Base-by-base conservation (phyloP, 1,140 invertebrate genomes). In the Rhynchophorus ferrugineus region DNA sequence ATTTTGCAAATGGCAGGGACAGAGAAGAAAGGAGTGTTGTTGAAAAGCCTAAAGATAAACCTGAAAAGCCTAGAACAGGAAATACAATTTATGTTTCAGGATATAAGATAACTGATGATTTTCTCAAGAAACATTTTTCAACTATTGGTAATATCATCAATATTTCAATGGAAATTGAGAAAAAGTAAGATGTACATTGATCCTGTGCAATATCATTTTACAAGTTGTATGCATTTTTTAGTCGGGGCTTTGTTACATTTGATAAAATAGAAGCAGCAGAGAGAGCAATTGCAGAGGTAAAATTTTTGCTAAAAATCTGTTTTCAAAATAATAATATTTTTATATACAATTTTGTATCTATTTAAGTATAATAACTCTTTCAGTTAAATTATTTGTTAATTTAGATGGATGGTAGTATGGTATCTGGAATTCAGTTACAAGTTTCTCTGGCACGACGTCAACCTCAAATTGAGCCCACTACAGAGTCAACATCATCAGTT, bases 221-320 rank as follows among this genome's bases (percentile, higher is more conserved):
- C n/a, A n/a, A n/a, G n/a, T n/a, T n/a, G n/a, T 21, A 48, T 44
- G 13, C 62, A 67, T 62, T 59, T 75, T 76, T 65, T 66, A 85
- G 82, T 69, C 89, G 90, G 66, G 91, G 89, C 7, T 95, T 94
- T 74, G 79, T 97, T 5, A 92, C 91, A 3, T 97, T 95, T 75
- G 91, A 94, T 55, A 91, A 89, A 63, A 75, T 85, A 13, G 91
- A 94, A 56, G 80, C 84, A 24, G 89, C 91, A 9, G 85, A 91
- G 41, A 79, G 84, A 61, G 91, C 92, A 0, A 93, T 95, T 55
- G 77, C 80, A 47, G 87, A 92, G 66, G 79, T 82, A 71, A 69
- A 58, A 59, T 44, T 60, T 42, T 41, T 50, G 37, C 44, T 17
- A 39, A 13, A 16, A 21, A 9, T 11, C 17, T n/a, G 19, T 34